phyloP scores from a whole-genome alignment of 2,113 vertebrate species.

The Chascanopsetta lugubris region DNA sequence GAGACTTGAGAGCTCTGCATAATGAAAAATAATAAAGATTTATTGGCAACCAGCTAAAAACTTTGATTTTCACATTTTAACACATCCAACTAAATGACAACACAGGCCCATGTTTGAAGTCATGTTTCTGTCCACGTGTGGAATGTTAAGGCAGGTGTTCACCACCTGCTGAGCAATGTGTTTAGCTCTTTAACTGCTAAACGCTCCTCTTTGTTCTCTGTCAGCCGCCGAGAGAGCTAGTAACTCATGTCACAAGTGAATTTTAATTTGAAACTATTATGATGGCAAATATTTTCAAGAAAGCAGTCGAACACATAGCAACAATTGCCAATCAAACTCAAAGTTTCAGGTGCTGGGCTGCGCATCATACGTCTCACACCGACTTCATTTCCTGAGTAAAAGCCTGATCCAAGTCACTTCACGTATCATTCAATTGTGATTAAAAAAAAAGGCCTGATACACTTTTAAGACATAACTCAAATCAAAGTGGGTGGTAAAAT shows the following conservation, averaged over 20 bases:
- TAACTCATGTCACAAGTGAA: too few species aligned
- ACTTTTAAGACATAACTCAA: too few species aligned
- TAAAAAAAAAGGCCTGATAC: too few species aligned
- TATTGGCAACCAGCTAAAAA: neutral
- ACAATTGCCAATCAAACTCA: too few species aligned
- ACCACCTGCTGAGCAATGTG: neutral
- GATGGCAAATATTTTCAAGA: neutral
- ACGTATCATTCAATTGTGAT: too few species aligned
- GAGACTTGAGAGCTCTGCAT: too few species aligned
- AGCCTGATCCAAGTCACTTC: too few species aligned
- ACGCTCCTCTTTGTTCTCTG: neutral
- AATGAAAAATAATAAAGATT: too few species aligned
- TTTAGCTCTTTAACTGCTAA: neutral
- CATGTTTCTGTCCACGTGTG: neutral
- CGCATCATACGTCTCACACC: too few species aligned
- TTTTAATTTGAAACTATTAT: neutral
- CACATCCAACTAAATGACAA: neutral
- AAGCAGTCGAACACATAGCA: too few species aligned
- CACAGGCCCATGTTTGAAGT: neutral
- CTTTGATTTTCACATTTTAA: neutral
- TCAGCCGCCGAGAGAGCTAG: neutral
- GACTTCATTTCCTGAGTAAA: too few species aligned
- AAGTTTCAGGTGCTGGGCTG: too few species aligned
- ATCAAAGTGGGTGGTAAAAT: neutral
- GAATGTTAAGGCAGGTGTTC: neutral